Percentiles rank a stretch among this genome's conserved stretches.
Conservation (phyloP, 1,140 invertebrate genomes). For the Nasonia vitripennis region DNA sequence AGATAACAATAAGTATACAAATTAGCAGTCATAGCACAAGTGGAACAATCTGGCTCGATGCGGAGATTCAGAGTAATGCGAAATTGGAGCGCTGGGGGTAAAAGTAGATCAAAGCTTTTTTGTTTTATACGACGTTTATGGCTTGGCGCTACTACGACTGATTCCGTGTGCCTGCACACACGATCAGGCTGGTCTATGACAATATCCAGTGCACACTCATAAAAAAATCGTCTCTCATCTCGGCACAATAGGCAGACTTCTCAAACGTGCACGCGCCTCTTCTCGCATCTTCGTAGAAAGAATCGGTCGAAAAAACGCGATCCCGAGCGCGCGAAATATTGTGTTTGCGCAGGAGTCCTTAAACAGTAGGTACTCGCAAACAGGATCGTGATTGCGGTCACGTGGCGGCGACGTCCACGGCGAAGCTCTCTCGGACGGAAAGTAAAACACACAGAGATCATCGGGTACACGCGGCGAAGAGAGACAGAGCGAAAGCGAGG, state of each 20-base stretch:
- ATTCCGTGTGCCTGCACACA: too few relatives aligned
- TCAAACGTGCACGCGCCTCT: background rate
- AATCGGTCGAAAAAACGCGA: background rate
- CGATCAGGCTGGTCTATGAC: too few relatives aligned
- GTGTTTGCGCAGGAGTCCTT: conserved; percentile 47
- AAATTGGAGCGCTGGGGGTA: too few relatives aligned
- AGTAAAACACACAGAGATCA: conserved; percentile 66
- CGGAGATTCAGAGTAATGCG: too few relatives aligned
- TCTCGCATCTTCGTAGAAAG: background rate
- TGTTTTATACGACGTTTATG: too few relatives aligned
- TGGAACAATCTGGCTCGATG: too few relatives aligned
- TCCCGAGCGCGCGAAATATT: conserved; percentile 22
- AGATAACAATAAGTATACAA: too few relatives aligned
- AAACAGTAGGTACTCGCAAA: conserved; percentile 69
- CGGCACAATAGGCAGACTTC: background rate
- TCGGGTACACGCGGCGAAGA: conserved; percentile 26
- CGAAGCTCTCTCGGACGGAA: conserved; percentile 49
- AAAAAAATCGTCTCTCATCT: background rate
- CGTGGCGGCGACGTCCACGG: conserved; percentile 65
- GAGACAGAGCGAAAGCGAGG: conserved; percentile 59
- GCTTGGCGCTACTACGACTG: too few relatives aligned
- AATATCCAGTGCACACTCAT: background rate
- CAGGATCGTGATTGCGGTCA: conserved; percentile 72
- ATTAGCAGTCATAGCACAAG: too few relatives aligned
- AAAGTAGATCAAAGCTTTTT: too few relatives aligned